Percentiles rank a stretch among this genome's conserved stretches.
phyloP scores from a whole-genome alignment of 2,113 vertebrate genomes.

The Axis porcinus region DNA sequence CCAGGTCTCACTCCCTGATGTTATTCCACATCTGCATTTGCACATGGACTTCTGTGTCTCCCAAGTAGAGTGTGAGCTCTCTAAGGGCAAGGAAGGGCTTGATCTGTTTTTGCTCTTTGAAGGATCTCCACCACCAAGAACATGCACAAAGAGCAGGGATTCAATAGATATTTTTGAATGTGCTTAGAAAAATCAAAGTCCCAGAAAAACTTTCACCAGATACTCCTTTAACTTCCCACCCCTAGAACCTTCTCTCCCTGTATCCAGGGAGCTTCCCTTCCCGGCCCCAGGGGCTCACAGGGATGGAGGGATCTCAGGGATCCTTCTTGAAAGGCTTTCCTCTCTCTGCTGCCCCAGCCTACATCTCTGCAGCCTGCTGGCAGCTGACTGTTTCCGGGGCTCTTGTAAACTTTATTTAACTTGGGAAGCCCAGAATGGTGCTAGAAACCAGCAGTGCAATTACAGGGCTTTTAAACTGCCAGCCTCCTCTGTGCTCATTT shows the following conservation, averaged over 20 bases:
- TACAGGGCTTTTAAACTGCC: slow-evolving; percentile 37
- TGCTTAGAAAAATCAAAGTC: not conserved
- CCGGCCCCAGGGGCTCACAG: not conserved
- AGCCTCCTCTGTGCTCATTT: not conserved
- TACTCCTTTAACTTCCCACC: not conserved
- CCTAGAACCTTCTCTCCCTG: not conserved
- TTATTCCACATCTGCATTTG: not conserved
- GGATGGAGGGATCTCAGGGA: not conserved
- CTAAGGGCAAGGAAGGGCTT: not conserved
- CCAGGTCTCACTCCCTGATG: not conserved
- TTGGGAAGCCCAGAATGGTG: not conserved
- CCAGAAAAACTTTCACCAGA: not conserved
- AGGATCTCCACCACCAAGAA: not conserved
- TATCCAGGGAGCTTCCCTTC: not conserved
- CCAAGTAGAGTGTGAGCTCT: not conserved
- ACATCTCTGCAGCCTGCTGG: not conserved
- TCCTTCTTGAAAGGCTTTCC: not conserved
- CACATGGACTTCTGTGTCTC: not conserved
- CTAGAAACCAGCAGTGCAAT: slow-evolving; percentile 44
- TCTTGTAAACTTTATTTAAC: slow-evolving; percentile 48
- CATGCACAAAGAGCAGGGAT: not conserved
- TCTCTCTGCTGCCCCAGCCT: not conserved
- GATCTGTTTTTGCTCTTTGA: not conserved
- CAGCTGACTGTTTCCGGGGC: not conserved
- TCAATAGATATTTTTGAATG: not conserved